Evolutionary conservation across 2,797 vertebrate genomes (phyloP), one percentile per base, ranked within the genome.

Genomic region (Micropoecilia bifurca): DNA sequence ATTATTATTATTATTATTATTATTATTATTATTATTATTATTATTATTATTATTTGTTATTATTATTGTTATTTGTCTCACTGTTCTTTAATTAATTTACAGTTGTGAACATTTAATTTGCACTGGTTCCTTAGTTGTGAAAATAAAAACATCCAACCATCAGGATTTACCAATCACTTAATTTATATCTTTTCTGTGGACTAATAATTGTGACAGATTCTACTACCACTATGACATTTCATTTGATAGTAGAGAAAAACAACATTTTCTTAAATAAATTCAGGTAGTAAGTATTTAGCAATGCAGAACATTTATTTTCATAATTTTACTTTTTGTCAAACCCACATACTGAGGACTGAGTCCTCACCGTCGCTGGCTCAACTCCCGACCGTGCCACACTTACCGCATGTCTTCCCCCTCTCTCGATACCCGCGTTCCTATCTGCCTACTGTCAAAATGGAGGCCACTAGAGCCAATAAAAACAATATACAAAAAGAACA

Each of bases 291-390:
- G 16, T 25, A 71, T 69, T 78, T 71, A 73, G 84, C 12, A 20
- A 77, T 50, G 36, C 43, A 76, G 59, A 72, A 63, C 53, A 5
- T 10, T 71, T 48, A 71, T 14, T 46, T 83, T 88, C 66, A 83
- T 20, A 47, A 0, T 77, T 75, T 33, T 50, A 73, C 71, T 4
- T 76, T 72, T 71, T 66, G n/a, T 30, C 78, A 50, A n/a, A n/a
- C n/a, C 61, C n/a, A n/a, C n/a, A n/a, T n/a, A n/a, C n/a, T n/a
- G n/a, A n/a, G n/a, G n/a, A n/a, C n/a, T n/a, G n/a, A n/a, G n/a
- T n/a, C n/a, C n/a, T n/a, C n/a, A n/a, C n/a, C n/a, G n/a, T n/a
- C n/a, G n/a, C n/a, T n/a, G n/a, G n/a, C n/a, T n/a, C n/a, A n/a
- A n/a, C n/a, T n/a, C n/a, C n/a, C n/a, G n/a, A n/a, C n/a, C n/a